Evolutionary conservation across 2,888 invertebrate species (phyloP).

Genomic region (Epirrhoe alternata): DNA sequence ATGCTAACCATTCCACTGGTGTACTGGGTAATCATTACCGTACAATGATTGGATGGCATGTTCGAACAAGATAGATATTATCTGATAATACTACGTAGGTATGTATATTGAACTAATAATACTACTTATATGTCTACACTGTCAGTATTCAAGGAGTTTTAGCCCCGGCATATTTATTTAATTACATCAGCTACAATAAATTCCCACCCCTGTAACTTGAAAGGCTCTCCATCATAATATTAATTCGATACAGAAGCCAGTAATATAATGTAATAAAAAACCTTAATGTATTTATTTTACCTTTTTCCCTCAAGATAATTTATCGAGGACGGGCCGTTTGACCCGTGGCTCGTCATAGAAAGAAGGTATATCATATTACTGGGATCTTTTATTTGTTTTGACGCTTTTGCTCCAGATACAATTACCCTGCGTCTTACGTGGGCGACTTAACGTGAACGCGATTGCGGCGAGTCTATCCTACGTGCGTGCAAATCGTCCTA

Average conservation of each 20-base stretch:
- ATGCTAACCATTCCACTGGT: neutral
- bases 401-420: constrained; percentile 10
- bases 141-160: neutral
- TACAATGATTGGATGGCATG: neutral
- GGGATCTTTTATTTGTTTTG: constrained; percentile 33
- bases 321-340: constrained; percentile 29
- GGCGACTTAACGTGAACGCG: too few species aligned
- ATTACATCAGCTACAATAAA: constrained; percentile 15
- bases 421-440: too few species aligned
- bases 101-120: too few species aligned
- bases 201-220: constrained; percentile 20
- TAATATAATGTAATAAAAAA: constrained; percentile 39
- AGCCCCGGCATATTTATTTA: neutral
- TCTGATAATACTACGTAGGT: too few species aligned
- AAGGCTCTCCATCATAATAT: constrained; percentile 32
- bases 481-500: too few species aligned
- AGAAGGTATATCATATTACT: constrained; percentile 1
- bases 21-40: constrained; percentile 3
- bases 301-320: constrained; percentile 36
- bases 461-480: too few species aligned
- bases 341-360: constrained; percentile 13
- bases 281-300: constrained; percentile 36
- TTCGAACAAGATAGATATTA: neutral
- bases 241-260: constrained; percentile 39
- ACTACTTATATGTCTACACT: too few species aligned